Evolutionary conservation across 1,140 invertebrate genomes (phyloP), one percentile per base, ranked within the genome.

Genomic region (Drosophila tristis): DNA sequence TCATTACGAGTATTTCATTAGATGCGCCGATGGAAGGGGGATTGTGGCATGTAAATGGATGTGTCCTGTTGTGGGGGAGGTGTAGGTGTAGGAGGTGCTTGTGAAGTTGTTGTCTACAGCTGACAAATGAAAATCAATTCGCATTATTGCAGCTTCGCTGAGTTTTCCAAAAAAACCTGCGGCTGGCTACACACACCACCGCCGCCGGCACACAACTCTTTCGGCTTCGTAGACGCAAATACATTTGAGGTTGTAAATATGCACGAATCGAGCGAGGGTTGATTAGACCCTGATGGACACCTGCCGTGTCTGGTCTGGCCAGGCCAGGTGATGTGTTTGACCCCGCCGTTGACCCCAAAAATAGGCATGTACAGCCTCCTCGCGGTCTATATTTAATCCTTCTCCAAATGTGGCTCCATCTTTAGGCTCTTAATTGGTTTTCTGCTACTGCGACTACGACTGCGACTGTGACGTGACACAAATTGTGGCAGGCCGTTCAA

Each of bases 141-240:
- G 66, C 66, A 86, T 86, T 86, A 87, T 63, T 86, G 82, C 82
- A 86, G 78, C 82, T 70, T 86, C 82, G 67, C 47, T 81, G 82
- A 61, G 63, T 72, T 51, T 63, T 70, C 80, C 81, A 62, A 87
- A 82, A 82, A 86, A 75, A 60, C 72, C n/a, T 66, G 59, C 64
- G 61, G 8, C 35, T 39, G 57, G 8, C 35, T 39, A 39, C 35
- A 39, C 35, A 39, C 35, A 39, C 35, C 20, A 20, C 20, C 20
- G 20, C 20, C 2, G 23, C 43, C 25, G 63, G 58, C 58, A 63
- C 6, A 29, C 4, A 31, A 70, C 65, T 72, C 54, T 47, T 54
- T 68, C 45, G 73, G 39, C 54, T 50, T 26, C 67, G 70, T 80
- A 70, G 35, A 82, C 81, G 65, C 68, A 86, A 86, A 86, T 87